phyloP scores from a whole-genome alignment of 2,113 vertebrate species.

The Fregata magnificens region DNA sequence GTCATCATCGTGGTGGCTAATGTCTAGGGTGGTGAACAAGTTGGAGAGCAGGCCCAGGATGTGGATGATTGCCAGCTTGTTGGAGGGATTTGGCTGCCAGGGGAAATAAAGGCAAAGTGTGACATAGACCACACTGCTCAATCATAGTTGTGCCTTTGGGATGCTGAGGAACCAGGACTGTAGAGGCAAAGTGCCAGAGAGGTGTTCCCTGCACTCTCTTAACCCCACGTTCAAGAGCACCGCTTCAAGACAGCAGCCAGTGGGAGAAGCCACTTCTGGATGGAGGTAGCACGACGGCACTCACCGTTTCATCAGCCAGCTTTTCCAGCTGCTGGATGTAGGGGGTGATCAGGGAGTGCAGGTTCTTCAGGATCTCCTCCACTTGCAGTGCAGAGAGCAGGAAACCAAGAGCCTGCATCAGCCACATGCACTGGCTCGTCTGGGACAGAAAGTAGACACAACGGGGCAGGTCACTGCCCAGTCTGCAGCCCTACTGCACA shows the following conservation, averaged over 20 bases:
- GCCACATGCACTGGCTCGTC: constrained; percentile 99
- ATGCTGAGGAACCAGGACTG: not conserved
- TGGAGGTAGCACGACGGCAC: not conserved
- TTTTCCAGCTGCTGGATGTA: constrained; percentile 99
- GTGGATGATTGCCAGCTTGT: constrained; percentile 97
- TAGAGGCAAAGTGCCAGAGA: not conserved
- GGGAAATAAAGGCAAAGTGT: constrained; percentile 16
- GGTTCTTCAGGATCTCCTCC: constrained; percentile 95
- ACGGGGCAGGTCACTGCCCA: not conserved
- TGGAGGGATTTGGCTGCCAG: constrained; percentile 94
- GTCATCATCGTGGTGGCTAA: constrained; percentile 96
- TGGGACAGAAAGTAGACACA: constrained; percentile 61
- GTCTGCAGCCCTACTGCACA: not conserved
- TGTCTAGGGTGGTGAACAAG: constrained; percentile 95
- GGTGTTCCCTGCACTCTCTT: not conserved
- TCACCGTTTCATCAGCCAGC: constrained; percentile 92
- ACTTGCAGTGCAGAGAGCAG: constrained; percentile 95
- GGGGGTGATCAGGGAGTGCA: constrained; percentile 96
- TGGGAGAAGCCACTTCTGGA: not conserved
- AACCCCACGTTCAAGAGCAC: not conserved
- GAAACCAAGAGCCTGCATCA: constrained; percentile 99
- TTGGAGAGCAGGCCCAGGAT: constrained; percentile 97
- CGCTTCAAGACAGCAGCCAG: not conserved
- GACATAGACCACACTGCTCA: not conserved
- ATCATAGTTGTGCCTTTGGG: not conserved